Conservation (phyloP, 2,797 vertebrate genomes). For the Aselliscus stoliczkanus region DNA sequence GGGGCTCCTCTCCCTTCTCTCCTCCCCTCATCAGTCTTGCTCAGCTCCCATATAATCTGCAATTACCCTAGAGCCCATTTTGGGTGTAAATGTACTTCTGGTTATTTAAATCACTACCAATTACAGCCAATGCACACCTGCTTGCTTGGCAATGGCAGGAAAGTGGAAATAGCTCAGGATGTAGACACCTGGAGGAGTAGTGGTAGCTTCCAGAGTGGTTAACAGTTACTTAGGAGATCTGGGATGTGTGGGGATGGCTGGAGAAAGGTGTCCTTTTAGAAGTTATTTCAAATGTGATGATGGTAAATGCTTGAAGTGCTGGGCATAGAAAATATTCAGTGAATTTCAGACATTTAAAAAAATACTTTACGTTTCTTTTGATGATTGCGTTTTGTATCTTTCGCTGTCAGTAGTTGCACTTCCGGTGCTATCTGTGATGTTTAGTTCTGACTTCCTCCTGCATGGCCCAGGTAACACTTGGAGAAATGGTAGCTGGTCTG, state of each 20-base stretch:
- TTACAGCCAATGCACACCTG: no score
- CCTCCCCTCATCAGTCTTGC: background rate
- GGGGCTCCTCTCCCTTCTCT: background rate
- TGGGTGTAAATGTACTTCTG: background rate
- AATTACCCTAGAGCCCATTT: no score
- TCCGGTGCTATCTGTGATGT: background rate
- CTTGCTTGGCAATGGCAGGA: accelerated
- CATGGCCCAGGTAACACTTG: accelerated
- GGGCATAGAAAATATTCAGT: background rate
- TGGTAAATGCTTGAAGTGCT: background rate
- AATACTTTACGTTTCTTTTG: background rate
- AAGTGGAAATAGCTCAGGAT: accelerated
- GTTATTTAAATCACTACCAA: background rate
- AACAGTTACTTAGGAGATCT: background rate
- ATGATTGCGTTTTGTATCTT: background rate
- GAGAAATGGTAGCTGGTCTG: no score
- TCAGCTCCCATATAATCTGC: accelerated
- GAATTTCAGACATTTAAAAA: background rate
- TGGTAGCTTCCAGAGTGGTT: background rate
- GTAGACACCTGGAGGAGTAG: accelerated
- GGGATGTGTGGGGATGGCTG: no score
- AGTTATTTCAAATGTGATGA: background rate
- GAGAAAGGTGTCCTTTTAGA: background rate
- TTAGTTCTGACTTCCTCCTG: background rate
- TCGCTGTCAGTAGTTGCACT: background rate